Conservation (phyloP, 2,888 invertebrate species). For the Neuroscelio doddi region DNA sequence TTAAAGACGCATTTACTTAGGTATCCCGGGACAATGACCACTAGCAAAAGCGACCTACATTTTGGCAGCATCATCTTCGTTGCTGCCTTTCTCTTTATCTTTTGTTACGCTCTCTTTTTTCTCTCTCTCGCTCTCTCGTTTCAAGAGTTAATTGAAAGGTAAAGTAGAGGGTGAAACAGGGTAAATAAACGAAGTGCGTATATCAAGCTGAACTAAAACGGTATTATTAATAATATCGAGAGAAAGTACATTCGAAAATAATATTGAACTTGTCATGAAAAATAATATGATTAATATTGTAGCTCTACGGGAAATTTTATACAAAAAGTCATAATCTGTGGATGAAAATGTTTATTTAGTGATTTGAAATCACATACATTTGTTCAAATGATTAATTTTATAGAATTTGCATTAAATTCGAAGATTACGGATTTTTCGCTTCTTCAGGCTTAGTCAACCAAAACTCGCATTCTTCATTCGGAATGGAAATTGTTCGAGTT, state of each 20-base stretch:
- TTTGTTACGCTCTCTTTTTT: slow-evolving; percentile 6
- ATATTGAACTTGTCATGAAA: no score
- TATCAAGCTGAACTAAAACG: slow-evolving; percentile 44
- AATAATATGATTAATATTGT: no score
- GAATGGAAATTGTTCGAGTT: no score
- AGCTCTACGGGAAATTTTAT: no score
- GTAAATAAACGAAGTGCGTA: slow-evolving; percentile 27
- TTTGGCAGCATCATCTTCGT: slow-evolving; percentile 28
- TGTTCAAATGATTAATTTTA: no score
- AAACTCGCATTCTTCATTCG: no score
- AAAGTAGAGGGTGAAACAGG: slow-evolving; percentile 15
- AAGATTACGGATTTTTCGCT: no score
- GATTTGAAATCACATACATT: no score
- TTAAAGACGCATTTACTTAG: slow-evolving; percentile 43
- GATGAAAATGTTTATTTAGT: no score
- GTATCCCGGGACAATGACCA: slow-evolving; percentile 29
- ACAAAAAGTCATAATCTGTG: no score
- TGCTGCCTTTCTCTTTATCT: slow-evolving; percentile 14
- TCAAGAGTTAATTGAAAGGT: slow-evolving; percentile 14
- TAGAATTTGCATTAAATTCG: no score
- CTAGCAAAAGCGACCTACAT: slow-evolving; percentile 51
- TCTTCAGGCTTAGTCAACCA: no score
- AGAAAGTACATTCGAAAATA: not conserved
- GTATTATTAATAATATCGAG: not conserved
- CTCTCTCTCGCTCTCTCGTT: slow-evolving; percentile 9